Base-by-base conservation (phyloP, 2,888 invertebrate species). In the Himalopsyche japonica region DNA sequence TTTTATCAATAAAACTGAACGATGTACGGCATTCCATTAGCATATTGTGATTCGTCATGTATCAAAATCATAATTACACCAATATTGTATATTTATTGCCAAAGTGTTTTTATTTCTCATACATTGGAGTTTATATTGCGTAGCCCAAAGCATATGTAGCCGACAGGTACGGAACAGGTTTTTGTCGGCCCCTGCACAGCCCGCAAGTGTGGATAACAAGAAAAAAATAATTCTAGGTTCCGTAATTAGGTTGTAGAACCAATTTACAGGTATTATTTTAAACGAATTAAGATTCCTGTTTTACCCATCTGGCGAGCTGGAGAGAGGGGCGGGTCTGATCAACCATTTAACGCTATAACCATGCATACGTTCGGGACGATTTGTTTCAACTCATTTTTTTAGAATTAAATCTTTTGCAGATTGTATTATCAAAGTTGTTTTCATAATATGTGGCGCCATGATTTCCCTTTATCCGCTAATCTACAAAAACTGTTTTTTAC, bases 251-350 rank as follows among this genome's bases (percentile, higher is more conserved):
- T 86, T 84, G 86, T 86, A 82, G 82, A 86, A 86, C 84, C 86
- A 86, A 86, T 86, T 86, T 86, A 84, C 82, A 77, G 86, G 84
- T 84, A 86, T 86, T 86, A 86, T 86, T 86, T 84, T 86, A 86
- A 86, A 86, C 84, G 86, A 86, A 86, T 86, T 86, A 86, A 84
- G 83, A 70, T 64, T 79, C 81, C 85, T 79, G 81, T 81, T 79
- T n/a, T 47, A 76, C 43, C 82, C 82, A 85, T 79, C 80, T 79
- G 82, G 83, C 77, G 76, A 37, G 76, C 77, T 76, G 80, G 76
- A 43, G 80, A 64, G 79, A 34, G 30, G 84, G 84, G 84, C 81
- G 84, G 86, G 81, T 84, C 82, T 80, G 82, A 76, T 64, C 83
- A 78, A 20, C 70, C 80, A 79, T 76, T 30, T 43, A 20, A 20